Evolutionary conservation across 2,888 invertebrate genomes (phyloP).

Genomic region (Chironomus riparius): DNA sequence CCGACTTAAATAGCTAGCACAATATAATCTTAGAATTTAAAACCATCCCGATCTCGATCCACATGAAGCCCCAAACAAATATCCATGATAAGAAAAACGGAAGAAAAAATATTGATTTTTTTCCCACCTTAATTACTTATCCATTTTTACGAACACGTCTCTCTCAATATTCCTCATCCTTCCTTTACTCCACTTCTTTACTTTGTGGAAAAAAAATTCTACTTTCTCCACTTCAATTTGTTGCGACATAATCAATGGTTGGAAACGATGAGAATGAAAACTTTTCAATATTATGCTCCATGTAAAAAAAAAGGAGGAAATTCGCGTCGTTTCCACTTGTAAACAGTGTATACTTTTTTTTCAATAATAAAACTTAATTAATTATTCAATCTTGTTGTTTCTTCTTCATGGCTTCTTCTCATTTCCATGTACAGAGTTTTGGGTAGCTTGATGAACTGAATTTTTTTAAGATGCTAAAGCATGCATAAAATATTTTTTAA

Average conservation of each 20-base stretch:
- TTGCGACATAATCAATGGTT: not conserved
- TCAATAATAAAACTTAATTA: slow-evolving; percentile 23
- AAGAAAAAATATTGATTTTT: not conserved
- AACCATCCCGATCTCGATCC: too few relatives aligned
- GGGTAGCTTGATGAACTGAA: not conserved
- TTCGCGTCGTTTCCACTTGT: not conserved
- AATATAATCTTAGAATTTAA: too few relatives aligned
- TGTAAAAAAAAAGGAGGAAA: not conserved
- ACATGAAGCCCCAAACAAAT: too few relatives aligned
- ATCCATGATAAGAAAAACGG: not conserved
- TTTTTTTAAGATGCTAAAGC: not conserved
- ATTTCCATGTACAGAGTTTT: not conserved
- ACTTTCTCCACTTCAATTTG: not conserved
- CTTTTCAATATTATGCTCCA: not conserved
- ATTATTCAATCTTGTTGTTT: slow-evolving; percentile 19
- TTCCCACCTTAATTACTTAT: slow-evolving; percentile 11
- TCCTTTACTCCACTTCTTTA: not conserved
- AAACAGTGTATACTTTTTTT: not conserved
- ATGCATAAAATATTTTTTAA: not conserved
- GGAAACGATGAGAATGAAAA: not conserved
- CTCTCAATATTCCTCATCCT: not conserved
- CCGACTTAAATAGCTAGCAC: too few relatives aligned
- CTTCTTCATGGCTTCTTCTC: not conserved
- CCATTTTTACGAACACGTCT: not conserved
- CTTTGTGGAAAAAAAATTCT: too few relatives aligned